Evolutionary conservation across 2,113 vertebrate genomes (phyloP), one percentile per base, ranked within the genome.

Genomic region (Cyprinodon brontotheroides): DNA sequence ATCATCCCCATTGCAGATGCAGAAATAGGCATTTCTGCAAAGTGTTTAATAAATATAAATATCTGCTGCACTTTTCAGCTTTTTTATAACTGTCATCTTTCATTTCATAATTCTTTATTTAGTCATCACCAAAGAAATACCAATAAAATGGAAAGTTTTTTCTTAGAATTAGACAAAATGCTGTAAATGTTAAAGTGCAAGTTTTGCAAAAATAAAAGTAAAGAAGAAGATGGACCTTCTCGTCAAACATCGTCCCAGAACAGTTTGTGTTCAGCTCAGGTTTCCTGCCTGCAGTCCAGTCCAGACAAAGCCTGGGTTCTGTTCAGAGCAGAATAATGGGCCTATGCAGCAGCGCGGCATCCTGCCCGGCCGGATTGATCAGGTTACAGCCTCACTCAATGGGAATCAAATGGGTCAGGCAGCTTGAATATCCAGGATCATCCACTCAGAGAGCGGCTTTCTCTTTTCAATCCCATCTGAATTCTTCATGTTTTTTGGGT

Each of bases 231-330:
- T 36, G 3, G 5, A 36, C 11, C 36, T 17, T 61, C 53, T 13
- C 29, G 29, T 36, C 17, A 70, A 17, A 45, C 17, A 15, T 40
- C 37, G 9, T 29, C 41, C 39, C 48, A 2, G 14, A 11, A 11
- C 61, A 15, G 70, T 13, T 17, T 50, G 53, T 53, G 60, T 45
- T 3, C 71, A 20, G 86, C 86, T 87, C 81, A 1, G 17, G 89
- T 92, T 92, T 90, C 90, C 78, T 36, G 61, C 89, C 88, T n/a
- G 64, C 65, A 17, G 80, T 75, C 76, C 20, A 79, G 83, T 77
- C 92, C 90, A 76, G 67, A 92, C 91, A 91, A 93, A 93, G 91
- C 78, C 80, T 7, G 62, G 7, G 60, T 74, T 89, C 79, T 80
- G 78, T 77, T 74, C 50, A 1, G 36, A 61, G 68, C 76, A 65